Conservation (phyloP, 2,113 vertebrate genomes). For the Alaudala cheleensis region DNA sequence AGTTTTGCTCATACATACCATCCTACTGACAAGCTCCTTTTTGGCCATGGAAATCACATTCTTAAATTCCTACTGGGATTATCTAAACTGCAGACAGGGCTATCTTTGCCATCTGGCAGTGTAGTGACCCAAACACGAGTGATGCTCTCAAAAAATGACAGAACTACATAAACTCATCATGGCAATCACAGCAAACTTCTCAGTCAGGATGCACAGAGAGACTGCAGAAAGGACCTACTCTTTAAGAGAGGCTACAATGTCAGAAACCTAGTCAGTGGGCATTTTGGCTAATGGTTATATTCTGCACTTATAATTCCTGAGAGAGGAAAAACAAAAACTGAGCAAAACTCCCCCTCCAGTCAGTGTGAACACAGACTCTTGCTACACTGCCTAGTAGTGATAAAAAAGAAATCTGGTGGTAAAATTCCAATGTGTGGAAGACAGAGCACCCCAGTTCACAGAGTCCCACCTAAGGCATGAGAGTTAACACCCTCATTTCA, state of each 20-base stretch:
- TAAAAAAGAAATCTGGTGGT: background rate
- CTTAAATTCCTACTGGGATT: background rate
- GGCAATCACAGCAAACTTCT: background rate
- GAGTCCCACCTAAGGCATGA: background rate
- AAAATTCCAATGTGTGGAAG: background rate
- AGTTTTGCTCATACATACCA: background rate
- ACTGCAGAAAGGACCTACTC: background rate
- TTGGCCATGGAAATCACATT: background rate
- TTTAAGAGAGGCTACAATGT: background rate
- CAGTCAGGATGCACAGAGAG: background rate
- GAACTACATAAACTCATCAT: background rate
- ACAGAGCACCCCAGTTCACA: background rate
- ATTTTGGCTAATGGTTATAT: background rate
- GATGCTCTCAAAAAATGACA: background rate
- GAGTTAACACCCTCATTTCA: background rate
- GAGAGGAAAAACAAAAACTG: background rate
- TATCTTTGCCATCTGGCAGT: background rate
- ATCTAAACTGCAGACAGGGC: background rate
- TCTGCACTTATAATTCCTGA: background rate
- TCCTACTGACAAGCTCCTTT: background rate
- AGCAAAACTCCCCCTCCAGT: background rate
- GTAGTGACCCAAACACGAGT: background rate
- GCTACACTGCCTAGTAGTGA: background rate
- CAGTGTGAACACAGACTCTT: background rate
- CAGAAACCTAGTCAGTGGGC: background rate